Evolutionary conservation across 2,113 vertebrate species (phyloP), one percentile per base, ranked within the genome.

Genomic region (Oreochromis tanganicae): DNA sequence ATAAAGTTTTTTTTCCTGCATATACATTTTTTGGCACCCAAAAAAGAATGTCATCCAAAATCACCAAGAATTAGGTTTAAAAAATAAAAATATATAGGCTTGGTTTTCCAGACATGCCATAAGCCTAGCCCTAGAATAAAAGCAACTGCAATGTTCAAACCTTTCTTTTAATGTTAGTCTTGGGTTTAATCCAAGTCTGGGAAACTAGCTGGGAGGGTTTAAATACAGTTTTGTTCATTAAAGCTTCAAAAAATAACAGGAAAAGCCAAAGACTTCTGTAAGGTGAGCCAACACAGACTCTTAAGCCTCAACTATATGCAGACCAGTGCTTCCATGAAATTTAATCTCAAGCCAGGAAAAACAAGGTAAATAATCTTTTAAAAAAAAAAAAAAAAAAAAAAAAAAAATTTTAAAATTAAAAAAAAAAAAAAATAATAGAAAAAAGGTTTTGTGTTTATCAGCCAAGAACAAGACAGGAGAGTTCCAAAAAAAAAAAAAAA

Each of bases 281-380:
- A 0, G 10, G 10, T 71, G 63, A 68, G 66, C n/a, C 13, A 71
- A 71, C n/a, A 68, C n/a, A 68, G 0, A 68, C 36, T 71, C 66
- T 24, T 71, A 41, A 68, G n/a, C n/a, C 36, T 43, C 1, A 71
- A 68, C 12, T 68, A 21, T 24, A 41, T 38, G 32, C 17, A 38
- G 34, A 0, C 61, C 19, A 66, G 10, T 38, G 34, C 34, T 66
- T 66, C 32, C 34, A 8, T 38, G 3, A 38, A 38, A 38, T 66
- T n/a, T 66, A 12, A 66, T 66, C 61, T 21, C 34, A n/a, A 68
- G 19, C 63, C 19, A 13, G 6, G 11, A 21, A 66, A 41, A 66
- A 66, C 17, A 36, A 13, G 10, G 61, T 66, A 66, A 38, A 66
- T 38, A 66, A 63, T 63, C 8, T 34, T 7, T 7, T n/a, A n/a